Evolutionary conservation across 2,888 invertebrate species (phyloP), one percentile per base, ranked within the genome.

Genomic region (Agriopis aurantiaria): DNA sequence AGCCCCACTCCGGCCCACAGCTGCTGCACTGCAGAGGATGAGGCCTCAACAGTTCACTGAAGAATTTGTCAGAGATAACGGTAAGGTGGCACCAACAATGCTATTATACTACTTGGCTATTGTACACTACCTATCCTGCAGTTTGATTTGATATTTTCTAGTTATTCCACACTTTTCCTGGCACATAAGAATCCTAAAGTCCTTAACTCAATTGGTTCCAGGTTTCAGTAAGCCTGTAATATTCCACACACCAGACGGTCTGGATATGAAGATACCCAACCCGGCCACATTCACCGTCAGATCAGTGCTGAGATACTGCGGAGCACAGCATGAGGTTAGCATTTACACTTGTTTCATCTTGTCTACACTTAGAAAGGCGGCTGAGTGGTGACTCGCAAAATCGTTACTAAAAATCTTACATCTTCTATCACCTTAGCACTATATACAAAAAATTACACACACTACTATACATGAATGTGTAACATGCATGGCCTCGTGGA

Each of bases 261-360:
- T 95, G 75, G 94, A 94, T 14, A 89, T 95, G 88, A 92, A 92
- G 77, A 85, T 88, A 45, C 95, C 95, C 0, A 93, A 91, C 71
- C 82, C 93, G 0, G 85, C 87, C 10, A 92, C 93, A 0, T 95
- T 95, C 78, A 93, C 89, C 40, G 93, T 91, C 45, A 85, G 94
- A 78, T 93, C 94, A 0, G 94, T 95, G 60, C 84, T 93, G 10
- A 84, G 94, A 68, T 94, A 88, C 79, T 93, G 93, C 68, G 95
- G 95, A 0, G 90, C 94, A 23, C 93, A 93, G 74, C 75, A 93
- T 41, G 94, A 95, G 88, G 93, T 93, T 78, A 61, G 52, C 40
- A 14, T 33, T 33, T 33, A 33, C 33, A 33, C 33, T 33, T 3
- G 5, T 33, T 33, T 5, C 33, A 33, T 33, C 33, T 33, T 33